Evolutionary conservation across 2,888 invertebrate species (phyloP).

Genomic region (Amphipoea lucens): DNA sequence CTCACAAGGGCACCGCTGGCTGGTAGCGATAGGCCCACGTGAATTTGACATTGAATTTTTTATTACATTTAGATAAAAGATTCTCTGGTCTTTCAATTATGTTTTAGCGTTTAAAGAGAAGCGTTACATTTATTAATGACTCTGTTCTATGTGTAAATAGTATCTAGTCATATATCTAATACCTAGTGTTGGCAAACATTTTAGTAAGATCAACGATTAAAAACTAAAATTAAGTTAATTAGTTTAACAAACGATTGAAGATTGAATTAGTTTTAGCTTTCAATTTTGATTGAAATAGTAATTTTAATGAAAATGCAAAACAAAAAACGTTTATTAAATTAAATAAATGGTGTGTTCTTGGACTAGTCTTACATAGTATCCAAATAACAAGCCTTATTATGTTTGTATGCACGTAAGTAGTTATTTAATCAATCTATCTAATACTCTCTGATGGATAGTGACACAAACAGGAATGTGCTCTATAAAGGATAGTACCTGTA

Average conservation of each 20-base stretch:
- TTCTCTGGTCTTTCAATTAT: not conserved
- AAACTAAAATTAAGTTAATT: not conserved
- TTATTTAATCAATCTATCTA: not conserved
- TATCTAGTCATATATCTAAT: not conserved
- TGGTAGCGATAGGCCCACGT: not conserved
- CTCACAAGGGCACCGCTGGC: not conserved
- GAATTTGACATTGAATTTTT: not conserved
- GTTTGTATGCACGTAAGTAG: not conserved
- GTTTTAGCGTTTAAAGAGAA: not conserved
- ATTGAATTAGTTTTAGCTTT: not conserved
- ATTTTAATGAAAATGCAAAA: not conserved
- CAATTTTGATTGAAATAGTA: not conserved
- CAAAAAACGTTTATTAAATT: not conserved
- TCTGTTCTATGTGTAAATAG: not conserved
- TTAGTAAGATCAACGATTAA: not conserved
- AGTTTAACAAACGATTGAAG: not conserved
- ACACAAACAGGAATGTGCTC: not conserved
- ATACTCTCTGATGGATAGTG: not conserved
- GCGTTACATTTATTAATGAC: too few relatives aligned
- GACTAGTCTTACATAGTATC: not conserved
- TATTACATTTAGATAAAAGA: slow-evolving; percentile 2
- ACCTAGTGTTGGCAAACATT: not conserved
- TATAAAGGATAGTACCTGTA: not conserved
- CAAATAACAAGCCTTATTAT: not conserved
- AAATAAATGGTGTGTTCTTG: not conserved